These are phyloP conservation scores for Cephalotes varians DNA, from an alignment of 2,888 invertebrate genomes.

Conservation along the genomic window DNA sequence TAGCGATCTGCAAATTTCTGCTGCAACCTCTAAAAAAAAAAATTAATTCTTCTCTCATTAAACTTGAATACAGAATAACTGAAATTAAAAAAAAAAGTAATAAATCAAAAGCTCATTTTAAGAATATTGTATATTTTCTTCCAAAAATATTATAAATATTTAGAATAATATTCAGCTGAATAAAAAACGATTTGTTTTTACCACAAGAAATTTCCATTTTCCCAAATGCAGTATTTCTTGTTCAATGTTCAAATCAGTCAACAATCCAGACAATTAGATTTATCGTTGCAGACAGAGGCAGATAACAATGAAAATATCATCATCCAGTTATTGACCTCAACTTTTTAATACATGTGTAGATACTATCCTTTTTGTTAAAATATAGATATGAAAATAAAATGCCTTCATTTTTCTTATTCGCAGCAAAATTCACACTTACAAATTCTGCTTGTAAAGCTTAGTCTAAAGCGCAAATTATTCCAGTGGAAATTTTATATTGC, in stretches of 20 bases:
- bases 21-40: background rate
- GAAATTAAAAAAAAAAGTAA: background rate
- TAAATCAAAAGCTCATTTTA: background rate
- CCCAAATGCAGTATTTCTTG: background rate
- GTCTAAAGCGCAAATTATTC: background rate
- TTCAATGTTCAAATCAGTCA: background rate
- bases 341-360: background rate
- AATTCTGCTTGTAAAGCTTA: background rate
- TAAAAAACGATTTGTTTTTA: background rate
- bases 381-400: background rate
- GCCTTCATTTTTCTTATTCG: background rate
- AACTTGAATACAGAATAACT: background rate
- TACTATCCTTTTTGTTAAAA: background rate
- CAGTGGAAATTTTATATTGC: background rate
- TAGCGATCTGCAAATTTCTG: background rate
- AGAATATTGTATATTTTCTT: background rate
- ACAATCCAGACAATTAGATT: background rate
- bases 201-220: background rate
- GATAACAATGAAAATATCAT: background rate
- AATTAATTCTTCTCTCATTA: background rate
- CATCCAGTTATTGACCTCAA: background rate
- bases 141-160: too few species aligned
- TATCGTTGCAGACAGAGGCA: background rate
- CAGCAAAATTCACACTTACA: background rate
- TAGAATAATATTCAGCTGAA: background rate